A percentile compares a stretch with the other conserved stretches of the same genome.
Evolutionary conservation across 1,140 invertebrate genomes (phyloP).

Genomic region (Helicorthomorpha holstii): DNA sequence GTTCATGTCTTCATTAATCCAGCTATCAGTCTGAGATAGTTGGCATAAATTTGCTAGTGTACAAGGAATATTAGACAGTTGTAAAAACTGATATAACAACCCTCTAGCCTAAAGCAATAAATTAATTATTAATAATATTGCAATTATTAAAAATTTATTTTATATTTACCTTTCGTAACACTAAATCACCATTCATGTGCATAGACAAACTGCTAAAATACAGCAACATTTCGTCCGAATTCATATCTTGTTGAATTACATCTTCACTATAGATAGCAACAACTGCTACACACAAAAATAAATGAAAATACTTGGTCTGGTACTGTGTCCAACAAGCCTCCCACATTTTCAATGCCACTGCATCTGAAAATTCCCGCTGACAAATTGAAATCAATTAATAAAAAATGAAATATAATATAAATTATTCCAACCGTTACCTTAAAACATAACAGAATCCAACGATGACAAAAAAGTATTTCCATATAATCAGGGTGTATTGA

Average conservation of each 20-base stretch:
- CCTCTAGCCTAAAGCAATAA: constrained; percentile 49
- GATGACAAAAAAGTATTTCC: constrained; percentile 75
- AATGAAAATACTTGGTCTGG: constrained; percentile 78
- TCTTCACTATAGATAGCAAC: constrained; percentile 75
- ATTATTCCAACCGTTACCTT: constrained; percentile 24
- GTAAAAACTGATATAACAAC: constrained; percentile 71
- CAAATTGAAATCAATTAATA: too few species aligned
- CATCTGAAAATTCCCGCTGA: constrained; percentile 74
- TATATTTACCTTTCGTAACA: constrained; percentile 52
- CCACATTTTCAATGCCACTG: constrained; percentile 73
- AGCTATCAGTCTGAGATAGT: too few species aligned
- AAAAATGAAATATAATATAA: not conserved
- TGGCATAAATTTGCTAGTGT: too few species aligned
- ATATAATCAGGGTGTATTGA: constrained; percentile 62
- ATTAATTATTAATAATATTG: not conserved
- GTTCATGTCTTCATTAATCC: too few species aligned
- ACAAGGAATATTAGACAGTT: constrained; percentile 67
- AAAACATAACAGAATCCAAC: constrained; percentile 73
- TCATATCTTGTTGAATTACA: constrained; percentile 69
- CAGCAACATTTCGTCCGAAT: constrained; percentile 81
- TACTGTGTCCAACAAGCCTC: constrained; percentile 89
- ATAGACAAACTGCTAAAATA: constrained; percentile 88
- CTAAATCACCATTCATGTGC: constrained; percentile 86
- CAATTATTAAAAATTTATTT: not conserved
- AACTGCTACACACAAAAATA: constrained; percentile 78